Evolutionary conservation across 2,797 vertebrate genomes (phyloP).

Genomic region (Bradypodion pumilum): DNA sequence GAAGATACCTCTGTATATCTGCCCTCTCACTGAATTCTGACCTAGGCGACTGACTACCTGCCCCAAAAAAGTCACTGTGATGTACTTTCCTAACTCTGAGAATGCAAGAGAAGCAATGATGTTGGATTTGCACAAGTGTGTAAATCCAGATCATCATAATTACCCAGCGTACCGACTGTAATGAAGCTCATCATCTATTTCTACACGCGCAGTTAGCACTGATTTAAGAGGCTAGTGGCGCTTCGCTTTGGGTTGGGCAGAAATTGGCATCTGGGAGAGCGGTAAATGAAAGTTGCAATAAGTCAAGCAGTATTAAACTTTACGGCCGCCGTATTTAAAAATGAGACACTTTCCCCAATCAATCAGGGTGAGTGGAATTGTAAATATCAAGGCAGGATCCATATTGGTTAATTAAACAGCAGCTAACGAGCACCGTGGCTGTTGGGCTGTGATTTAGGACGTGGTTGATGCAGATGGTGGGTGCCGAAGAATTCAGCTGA

Average conservation of each 20-base stretch:
- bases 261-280: conserved; percentile 44
- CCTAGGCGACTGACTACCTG: no score
- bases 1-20: no score
- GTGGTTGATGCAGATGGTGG: conserved; percentile 1
- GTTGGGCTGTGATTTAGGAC: conserved; percentile 67
- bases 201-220: conserved; percentile 58
- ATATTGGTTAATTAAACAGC: conserved; percentile 73
- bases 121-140: conserved; percentile 27
- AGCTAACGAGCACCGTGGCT: conserved; percentile 66
- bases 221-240: conserved; percentile 64
- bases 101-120: neutral
- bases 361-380: conserved; percentile 66
- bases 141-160: conserved; percentile 54
- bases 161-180: conserved; percentile 53
- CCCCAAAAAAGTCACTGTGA: accelerated
- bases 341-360: conserved; percentile 48
- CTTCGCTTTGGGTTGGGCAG: conserved; percentile 31
- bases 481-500: neutral
- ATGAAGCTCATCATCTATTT: conserved; percentile 57
- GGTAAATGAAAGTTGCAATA: conserved; percentile 54
- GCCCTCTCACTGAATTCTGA: no score
- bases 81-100: accelerated
- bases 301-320: conserved; percentile 74
- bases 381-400: conserved; percentile 72
- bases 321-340: conserved; percentile 60